Percentiles rank a stretch among this genome's conserved stretches.
These are phyloP conservation scores for Drosophila neocordata DNA, from an alignment of 1,140 invertebrate genomes.

Conservation along the genomic window DNA sequence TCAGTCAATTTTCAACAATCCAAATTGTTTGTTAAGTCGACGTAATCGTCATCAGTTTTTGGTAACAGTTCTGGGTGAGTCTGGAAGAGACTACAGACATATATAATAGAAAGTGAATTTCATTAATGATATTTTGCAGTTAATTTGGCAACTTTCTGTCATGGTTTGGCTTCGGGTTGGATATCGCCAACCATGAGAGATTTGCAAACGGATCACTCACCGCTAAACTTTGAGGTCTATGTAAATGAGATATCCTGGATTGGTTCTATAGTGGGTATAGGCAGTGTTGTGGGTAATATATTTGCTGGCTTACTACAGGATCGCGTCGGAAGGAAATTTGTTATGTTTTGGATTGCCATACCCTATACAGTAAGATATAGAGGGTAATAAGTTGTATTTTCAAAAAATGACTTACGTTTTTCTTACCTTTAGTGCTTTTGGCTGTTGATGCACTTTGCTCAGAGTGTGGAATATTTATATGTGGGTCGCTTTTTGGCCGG, in stretches of 20 bases:
- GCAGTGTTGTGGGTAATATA: slow-evolving; percentile 65
- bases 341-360: slow-evolving; percentile 44
- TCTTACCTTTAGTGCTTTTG: slow-evolving; percentile 48
- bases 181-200: slow-evolving; percentile 79
- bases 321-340: slow-evolving; percentile 65
- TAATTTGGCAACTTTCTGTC: slow-evolving; percentile 80
- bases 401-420: too few species aligned
- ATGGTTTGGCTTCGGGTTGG: slow-evolving; percentile 83
- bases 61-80: slow-evolving; percentile 59
- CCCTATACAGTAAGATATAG: slow-evolving; percentile 52
- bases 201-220: slow-evolving; percentile 72
- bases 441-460: slow-evolving; percentile 55
- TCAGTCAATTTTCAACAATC: slow-evolving; percentile 35
- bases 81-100: neutral
- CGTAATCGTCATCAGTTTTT: slow-evolving; percentile 60
- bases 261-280: slow-evolving; percentile 70
- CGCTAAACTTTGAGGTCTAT: slow-evolving; percentile 53
- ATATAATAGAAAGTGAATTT: neutral
- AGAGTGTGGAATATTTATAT: slow-evolving; percentile 69
- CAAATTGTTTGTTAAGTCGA: slow-evolving; percentile 53
- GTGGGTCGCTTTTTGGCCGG: slow-evolving; percentile 81
- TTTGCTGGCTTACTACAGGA: slow-evolving; percentile 53
- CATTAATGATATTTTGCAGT: slow-evolving; percentile 52
- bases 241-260: slow-evolving; percentile 71
- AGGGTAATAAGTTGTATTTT: too few species aligned